Percentiles rank a stretch among this genome's conserved stretches.
Conservation (phyloP, 2,113 vertebrate genomes). For the Aleadryas rufinucha region DNA sequence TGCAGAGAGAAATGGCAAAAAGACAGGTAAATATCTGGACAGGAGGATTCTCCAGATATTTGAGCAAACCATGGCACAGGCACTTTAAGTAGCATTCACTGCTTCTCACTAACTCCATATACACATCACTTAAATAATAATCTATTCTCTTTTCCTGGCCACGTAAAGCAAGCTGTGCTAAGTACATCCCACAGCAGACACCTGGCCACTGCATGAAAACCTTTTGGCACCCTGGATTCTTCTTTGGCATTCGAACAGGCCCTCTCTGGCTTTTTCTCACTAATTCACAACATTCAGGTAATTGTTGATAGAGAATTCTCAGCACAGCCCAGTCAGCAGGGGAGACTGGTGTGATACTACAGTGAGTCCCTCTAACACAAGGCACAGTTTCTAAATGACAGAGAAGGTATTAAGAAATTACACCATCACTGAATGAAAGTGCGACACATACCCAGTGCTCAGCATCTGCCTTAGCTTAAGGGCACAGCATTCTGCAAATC, state of each 20-base stretch:
- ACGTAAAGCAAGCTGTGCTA: not conserved
- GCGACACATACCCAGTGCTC: not conserved
- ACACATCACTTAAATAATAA: not conserved
- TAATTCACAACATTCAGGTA: not conserved
- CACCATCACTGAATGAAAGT: not conserved
- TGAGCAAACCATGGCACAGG: not conserved
- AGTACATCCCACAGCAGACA: not conserved
- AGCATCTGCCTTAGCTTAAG: not conserved
- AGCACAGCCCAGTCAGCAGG: not conserved
- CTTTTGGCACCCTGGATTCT: not conserved
- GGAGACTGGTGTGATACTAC: not conserved
- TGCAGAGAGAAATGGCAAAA: not conserved
- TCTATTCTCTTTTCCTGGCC: not conserved
- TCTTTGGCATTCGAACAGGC: not conserved
- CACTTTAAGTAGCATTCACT: not conserved
- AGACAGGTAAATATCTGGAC: not conserved
- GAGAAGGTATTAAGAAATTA: not conserved
- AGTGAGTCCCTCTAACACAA: not conserved
- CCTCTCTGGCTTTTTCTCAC: not conserved
- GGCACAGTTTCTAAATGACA: not conserved
- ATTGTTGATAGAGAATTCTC: not conserved
- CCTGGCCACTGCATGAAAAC: not conserved
- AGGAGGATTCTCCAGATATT: not conserved
- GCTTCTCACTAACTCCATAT: not conserved
- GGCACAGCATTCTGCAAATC: constrained; percentile 32